phyloP scores from a whole-genome alignment of 2,888 invertebrate species.

The Ctenicera cuprea region DNA sequence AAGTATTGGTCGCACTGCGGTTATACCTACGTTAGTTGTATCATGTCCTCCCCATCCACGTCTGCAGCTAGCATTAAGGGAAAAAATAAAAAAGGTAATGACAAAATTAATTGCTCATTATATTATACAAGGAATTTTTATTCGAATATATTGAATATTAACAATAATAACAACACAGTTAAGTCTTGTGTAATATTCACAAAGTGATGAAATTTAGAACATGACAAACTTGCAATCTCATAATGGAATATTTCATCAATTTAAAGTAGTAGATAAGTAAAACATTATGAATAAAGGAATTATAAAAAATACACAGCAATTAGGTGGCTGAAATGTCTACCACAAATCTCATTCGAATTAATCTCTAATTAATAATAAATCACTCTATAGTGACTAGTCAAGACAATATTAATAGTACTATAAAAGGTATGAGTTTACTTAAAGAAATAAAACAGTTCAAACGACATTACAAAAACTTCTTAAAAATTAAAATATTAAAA shows the following conservation, averaged over 20 bases:
- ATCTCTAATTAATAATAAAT: constrained; percentile 36
- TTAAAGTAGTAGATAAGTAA: constrained; percentile 17
- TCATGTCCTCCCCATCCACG: too few relatives aligned
- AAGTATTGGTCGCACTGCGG: too few relatives aligned
- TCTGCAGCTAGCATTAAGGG: too few relatives aligned
- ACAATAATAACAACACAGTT: constrained; percentile 50
- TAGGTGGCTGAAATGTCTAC: constrained; percentile 26
- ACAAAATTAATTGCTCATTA: too few relatives aligned
- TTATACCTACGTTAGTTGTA: too few relatives aligned
- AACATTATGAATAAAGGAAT: constrained; percentile 39
- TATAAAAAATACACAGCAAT: constrained; percentile 36
- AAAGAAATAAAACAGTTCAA: not conserved
- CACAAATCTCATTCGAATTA: constrained; percentile 18
- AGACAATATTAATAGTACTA: constrained; percentile 24
- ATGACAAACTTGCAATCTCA: constrained; percentile 35
- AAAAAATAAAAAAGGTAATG: too few relatives aligned
- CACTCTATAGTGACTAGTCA: constrained; percentile 43
- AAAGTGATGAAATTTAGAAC: constrained; percentile 45
- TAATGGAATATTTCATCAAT: constrained; percentile 32
- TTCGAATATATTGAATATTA: constrained; percentile 50
- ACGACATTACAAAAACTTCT: not conserved
- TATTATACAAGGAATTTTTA: constrained; percentile 49
- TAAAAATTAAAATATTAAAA: constrained; percentile 4
- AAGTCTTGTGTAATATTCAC: constrained; percentile 40
- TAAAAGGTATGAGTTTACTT: constrained; percentile 1